Conservation (phyloP, 2,888 invertebrate species). For the Stenichneumon culpator region DNA sequence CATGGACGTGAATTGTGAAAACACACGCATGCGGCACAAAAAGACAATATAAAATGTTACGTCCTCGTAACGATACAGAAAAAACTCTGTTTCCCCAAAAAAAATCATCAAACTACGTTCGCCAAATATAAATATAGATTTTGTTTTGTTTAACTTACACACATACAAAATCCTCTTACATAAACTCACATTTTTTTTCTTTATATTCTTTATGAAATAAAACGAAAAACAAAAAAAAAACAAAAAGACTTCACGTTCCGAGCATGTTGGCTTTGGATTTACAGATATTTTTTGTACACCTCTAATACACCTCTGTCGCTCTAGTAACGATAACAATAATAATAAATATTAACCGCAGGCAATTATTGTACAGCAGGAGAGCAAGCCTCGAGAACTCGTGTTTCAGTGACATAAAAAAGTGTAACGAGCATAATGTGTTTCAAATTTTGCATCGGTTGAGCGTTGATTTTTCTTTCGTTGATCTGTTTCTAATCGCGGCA, state of each 20-base stretch:
- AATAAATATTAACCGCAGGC: constrained; percentile 63
- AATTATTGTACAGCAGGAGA: constrained; percentile 68
- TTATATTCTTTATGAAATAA: constrained; percentile 18
- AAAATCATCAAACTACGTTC: constrained; percentile 69
- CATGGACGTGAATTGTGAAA: constrained; percentile 31
- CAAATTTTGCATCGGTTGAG: constrained; percentile 32
- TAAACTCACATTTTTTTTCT: constrained; percentile 63
- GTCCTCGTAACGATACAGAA: constrained; percentile 57
- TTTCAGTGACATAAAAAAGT: constrained; percentile 62
- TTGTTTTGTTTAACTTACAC: constrained; percentile 63
- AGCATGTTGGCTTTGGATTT: constrained; percentile 57
- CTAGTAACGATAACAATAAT: constrained; percentile 62
- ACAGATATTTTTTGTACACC: constrained; percentile 48
- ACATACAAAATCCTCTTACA: constrained; percentile 67
- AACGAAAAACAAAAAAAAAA: constrained; percentile 37
- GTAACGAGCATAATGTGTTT: constrained; percentile 62
- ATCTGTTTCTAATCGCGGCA: not conserved
- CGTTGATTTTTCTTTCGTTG: not conserved
- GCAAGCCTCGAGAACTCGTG: constrained; percentile 68
- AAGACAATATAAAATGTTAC: constrained; percentile 51
- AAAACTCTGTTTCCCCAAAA: constrained; percentile 72
- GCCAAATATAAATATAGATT: constrained; percentile 66
- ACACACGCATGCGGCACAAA: constrained; percentile 43
- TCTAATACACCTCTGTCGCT: constrained; percentile 48
- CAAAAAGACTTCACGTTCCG: constrained; percentile 61